Conservation (phyloP, 2,797 vertebrate genomes). For the Phrynocephalus vlangalii region DNA sequence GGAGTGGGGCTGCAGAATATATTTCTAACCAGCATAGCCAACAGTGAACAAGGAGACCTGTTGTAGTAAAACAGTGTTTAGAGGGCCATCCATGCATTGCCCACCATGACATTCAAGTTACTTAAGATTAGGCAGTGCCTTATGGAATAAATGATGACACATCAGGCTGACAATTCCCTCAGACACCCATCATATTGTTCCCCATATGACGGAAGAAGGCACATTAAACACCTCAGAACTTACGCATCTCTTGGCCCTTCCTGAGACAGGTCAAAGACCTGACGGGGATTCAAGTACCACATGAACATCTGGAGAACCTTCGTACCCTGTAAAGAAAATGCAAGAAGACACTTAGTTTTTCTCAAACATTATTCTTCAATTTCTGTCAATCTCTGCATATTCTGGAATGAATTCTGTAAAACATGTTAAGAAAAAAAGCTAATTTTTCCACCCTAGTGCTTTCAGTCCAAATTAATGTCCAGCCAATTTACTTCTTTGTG, state of each 20-base stretch:
- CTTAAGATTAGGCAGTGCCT: background rate
- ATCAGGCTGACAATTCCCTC: background rate
- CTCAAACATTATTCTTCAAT: background rate
- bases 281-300: constrained; percentile 98
- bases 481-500: background rate
- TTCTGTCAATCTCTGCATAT: background rate
- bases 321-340: constrained; percentile 83
- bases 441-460: background rate
- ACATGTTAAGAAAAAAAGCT: background rate
- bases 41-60: background rate
- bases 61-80: background rate
- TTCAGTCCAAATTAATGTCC: background rate
- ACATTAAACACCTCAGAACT: constrained; percentile 72
- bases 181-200: background rate
- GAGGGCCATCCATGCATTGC: background rate
- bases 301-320: constrained; percentile 99
- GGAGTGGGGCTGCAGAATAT: too few relatives aligned
- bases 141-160: background rate
- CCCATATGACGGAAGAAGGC: background rate
- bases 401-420: background rate
- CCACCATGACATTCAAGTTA: background rate
- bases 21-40: background rate
- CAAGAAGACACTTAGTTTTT: constrained; percentile 5
- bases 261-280: constrained; percentile 98
- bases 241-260: constrained; percentile 96